Conservation (phyloP, 2,888 invertebrate genomes). For the Cheilosia vulpina region DNA sequence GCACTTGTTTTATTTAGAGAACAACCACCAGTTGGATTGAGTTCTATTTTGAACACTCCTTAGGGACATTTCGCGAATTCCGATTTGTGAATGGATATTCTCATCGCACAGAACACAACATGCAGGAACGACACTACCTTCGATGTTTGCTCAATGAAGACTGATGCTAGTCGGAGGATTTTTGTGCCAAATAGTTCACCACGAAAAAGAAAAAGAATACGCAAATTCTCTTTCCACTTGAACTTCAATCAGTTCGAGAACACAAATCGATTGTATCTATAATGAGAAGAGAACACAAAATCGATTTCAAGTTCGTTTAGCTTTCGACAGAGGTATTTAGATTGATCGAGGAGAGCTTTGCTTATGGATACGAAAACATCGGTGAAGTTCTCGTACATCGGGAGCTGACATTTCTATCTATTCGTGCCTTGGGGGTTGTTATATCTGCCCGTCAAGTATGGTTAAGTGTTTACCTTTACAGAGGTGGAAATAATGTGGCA, state of each 20-base stretch:
- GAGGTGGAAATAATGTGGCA: background rate
- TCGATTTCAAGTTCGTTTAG: constrained; percentile 43
- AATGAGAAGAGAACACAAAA: constrained; percentile 31
- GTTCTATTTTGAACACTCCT: background rate
- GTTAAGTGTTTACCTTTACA: background rate
- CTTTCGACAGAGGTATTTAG: constrained; percentile 36
- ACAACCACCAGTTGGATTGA: too few relatives aligned
- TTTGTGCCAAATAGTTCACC: constrained; percentile 32
- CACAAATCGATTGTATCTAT: constrained; percentile 39
- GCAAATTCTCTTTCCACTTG: constrained; percentile 30
- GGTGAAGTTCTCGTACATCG: background rate
- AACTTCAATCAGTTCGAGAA: constrained; percentile 41
- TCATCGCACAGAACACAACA: background rate
- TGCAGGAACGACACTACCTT: background rate
- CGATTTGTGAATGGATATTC: constrained; percentile 1
- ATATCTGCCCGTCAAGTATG: background rate
- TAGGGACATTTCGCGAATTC: background rate
- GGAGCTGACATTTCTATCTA: constrained; percentile 1
- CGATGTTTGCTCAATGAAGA: constrained; percentile 25
- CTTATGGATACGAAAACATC: background rate
- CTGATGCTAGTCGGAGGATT: constrained; percentile 38
- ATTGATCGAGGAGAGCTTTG: constrained; percentile 47
- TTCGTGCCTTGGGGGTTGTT: background rate
- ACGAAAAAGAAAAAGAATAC: background rate
- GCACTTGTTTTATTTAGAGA: too few relatives aligned